Evolutionary conservation across 64 coral and sea anemone genomes (phyloP).

Genomic region (Trachythela sp.): DNA sequence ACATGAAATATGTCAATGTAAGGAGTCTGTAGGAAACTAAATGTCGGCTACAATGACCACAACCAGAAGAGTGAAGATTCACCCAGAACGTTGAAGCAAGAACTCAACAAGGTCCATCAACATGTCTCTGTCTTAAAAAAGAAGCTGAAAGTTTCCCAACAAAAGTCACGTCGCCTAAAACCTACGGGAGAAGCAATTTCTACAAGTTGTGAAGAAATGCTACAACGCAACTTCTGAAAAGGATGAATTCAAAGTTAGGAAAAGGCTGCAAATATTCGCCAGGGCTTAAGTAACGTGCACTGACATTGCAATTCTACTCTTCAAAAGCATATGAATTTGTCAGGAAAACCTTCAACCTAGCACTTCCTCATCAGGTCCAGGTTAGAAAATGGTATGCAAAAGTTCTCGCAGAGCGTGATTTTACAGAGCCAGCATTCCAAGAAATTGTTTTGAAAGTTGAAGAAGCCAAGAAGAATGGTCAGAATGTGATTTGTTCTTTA

Average conservation of each 20-base stretch:
- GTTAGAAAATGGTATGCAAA: neutral
- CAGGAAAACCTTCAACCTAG: neutral
- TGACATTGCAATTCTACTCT: neutral
- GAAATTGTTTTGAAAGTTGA: neutral
- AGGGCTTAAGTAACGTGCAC: neutral
- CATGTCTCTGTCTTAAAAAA: no score
- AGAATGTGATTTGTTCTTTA: neutral
- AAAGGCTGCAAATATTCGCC: neutral
- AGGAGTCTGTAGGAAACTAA: no score
- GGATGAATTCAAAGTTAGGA: neutral
- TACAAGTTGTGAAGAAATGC: neutral
- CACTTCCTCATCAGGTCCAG: neutral
- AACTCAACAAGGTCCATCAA: no score
- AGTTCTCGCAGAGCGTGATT: neutral
- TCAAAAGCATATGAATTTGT: conserved; percentile 22
- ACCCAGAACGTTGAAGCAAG: no score
- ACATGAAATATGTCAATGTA: no score
- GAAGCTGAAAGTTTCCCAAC: no score
- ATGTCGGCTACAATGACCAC: no score
- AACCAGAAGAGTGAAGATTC: no score
- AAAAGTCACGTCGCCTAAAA: no score
- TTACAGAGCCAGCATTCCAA: neutral
- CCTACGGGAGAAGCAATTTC: neutral
- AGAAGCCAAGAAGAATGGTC: neutral
- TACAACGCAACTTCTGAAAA: neutral